phyloP scores from a whole-genome alignment of 2,888 invertebrate species.

The Chrysotoxum bicinctum region DNA sequence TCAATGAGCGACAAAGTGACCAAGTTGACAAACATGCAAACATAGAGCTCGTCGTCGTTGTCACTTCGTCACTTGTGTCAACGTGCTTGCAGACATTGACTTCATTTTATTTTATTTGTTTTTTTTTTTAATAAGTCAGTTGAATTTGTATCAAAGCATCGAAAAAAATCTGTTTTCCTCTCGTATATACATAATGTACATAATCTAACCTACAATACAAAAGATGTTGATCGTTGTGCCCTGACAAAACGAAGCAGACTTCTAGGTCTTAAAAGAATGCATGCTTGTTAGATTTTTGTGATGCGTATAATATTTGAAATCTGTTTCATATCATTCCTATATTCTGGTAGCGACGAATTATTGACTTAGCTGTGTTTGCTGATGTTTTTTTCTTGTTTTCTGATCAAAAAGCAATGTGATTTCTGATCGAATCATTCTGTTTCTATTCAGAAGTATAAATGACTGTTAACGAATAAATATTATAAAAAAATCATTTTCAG shows the following conservation, averaged over 20 bases:
- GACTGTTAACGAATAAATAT: slow-evolving; percentile 15
- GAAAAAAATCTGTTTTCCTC: slow-evolving; percentile 41
- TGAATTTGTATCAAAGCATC: slow-evolving; percentile 14
- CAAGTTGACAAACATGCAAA: slow-evolving; percentile 58
- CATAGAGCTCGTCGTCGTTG: slow-evolving; percentile 16
- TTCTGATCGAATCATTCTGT: slow-evolving; percentile 42
- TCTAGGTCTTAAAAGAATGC: slow-evolving; percentile 14
- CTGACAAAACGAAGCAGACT: slow-evolving; percentile 14
- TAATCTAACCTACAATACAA: background rate
- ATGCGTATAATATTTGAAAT: slow-evolving; percentile 47
- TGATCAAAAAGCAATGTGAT: slow-evolving; percentile 40
- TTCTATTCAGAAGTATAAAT: slow-evolving; percentile 17
- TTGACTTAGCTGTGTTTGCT: slow-evolving; percentile 51
- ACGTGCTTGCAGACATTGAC: slow-evolving; percentile 57
- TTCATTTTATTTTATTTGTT: slow-evolving; percentile 22
- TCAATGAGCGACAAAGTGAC: slow-evolving; percentile 58
- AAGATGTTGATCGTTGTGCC: slow-evolving; percentile 15
- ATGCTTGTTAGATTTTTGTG: slow-evolving; percentile 13
- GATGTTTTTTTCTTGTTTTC: background rate
- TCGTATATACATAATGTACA: too few species aligned
- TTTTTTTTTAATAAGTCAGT: slow-evolving; percentile 8
- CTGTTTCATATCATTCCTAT: slow-evolving; percentile 43
- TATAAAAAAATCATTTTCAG: background rate
- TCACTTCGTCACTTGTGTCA: slow-evolving; percentile 65
- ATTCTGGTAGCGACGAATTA: slow-evolving; percentile 2